These are phyloP conservation scores for Galendromus occidentalis DNA, from an alignment of 1,140 invertebrate genomes.

Conservation along the genomic window DNA sequence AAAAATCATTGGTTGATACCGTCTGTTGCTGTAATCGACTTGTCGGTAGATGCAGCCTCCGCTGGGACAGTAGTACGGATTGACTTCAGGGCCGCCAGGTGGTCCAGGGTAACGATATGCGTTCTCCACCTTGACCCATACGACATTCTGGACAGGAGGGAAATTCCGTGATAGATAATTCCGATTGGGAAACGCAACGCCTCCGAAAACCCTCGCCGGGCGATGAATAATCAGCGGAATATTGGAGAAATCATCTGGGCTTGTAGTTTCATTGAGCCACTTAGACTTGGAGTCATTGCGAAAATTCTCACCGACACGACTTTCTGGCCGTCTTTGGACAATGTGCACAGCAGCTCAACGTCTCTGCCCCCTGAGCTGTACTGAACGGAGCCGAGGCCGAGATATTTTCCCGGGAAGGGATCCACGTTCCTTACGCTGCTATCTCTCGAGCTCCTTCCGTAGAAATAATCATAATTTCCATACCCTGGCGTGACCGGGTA, in stretches of 20 bases:
- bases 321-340: neutral
- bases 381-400: neutral
- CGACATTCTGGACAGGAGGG: neutral
- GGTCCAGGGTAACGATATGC: neutral
- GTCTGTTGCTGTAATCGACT: neutral
- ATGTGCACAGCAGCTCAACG: neutral
- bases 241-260: too few relatives aligned
- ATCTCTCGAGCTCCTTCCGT: neutral
- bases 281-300: too few relatives aligned
- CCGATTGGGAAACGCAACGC: too few relatives aligned
- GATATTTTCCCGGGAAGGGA: neutral
- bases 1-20: neutral
- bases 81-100: neutral
- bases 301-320: neutral
- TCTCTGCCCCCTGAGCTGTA: neutral
- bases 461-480: neutral
- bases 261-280: too few relatives aligned
- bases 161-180: neutral
- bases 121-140: conserved; percentile 4
- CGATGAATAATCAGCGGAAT: too few relatives aligned
- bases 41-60: neutral
- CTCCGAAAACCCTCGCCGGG: too few relatives aligned
- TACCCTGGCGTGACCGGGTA: neutral
- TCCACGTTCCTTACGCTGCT: neutral
- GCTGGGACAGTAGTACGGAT: neutral